These are phyloP conservation scores for Furcula furcula DNA, from an alignment of 2,888 invertebrate species.

Conservation along the genomic window DNA sequence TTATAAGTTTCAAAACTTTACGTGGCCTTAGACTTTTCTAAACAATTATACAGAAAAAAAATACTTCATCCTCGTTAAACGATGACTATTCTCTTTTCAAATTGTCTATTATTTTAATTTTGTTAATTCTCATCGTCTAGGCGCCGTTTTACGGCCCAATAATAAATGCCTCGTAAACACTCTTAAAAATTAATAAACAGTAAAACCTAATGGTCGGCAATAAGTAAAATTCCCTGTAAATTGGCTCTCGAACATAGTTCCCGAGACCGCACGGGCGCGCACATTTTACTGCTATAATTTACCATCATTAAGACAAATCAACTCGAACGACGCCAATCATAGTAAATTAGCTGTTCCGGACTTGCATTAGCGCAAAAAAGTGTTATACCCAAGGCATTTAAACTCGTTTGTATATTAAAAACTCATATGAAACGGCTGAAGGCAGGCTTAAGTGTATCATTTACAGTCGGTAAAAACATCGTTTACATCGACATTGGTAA, in stretches of 20 bases:
- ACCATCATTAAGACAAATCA: conserved; percentile 73
- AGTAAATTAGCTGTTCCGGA: conserved; percentile 68
- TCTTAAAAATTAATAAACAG: conserved; percentile 38
- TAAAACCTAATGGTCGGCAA: conserved; percentile 45
- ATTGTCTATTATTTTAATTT: too few species aligned
- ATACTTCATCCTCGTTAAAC: too few species aligned
- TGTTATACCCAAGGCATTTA: conserved; percentile 56
- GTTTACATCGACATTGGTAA: conserved; percentile 47
- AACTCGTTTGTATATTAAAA: conserved; percentile 53
- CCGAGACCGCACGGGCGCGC: conserved; percentile 49
- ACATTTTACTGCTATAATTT: conserved; percentile 64
- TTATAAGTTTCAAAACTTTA: too few species aligned
- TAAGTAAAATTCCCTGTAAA: conserved; percentile 51
- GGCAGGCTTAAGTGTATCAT: conserved; percentile 46
- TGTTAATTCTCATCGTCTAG: too few species aligned
- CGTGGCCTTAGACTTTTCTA: too few species aligned
- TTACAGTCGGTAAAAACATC: conserved; percentile 47
- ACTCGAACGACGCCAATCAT: conserved; percentile 63
- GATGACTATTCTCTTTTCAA: too few species aligned
- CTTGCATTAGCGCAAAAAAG: conserved; percentile 65
- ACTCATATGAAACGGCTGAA: conserved; percentile 38
- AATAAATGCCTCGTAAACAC: neutral
- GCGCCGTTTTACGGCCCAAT: too few species aligned
- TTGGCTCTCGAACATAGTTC: conserved; percentile 38
- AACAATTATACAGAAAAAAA: too few species aligned